Evolutionary conservation across 2,113 vertebrate genomes (phyloP).

Genomic region (Uria lomvia): DNA sequence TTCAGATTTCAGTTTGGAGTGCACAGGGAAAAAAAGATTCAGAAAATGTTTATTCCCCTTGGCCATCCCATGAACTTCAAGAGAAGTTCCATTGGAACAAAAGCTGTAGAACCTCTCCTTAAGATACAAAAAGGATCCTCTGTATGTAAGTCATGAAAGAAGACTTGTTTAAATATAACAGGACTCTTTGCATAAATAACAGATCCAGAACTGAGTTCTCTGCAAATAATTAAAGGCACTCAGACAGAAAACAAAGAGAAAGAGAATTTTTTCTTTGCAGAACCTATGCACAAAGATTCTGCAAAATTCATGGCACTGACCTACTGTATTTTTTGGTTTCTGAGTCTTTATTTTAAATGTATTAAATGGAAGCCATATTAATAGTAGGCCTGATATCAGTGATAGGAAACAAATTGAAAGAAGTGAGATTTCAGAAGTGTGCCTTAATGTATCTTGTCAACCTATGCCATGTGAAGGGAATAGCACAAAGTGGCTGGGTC

Average conservation of each 20-base stretch:
- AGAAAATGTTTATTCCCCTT: not conserved
- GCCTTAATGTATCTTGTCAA: not conserved
- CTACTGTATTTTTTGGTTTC: not conserved
- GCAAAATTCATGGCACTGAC: not conserved
- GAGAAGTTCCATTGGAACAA: not conserved
- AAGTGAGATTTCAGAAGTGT: not conserved
- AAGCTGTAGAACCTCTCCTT: not conserved
- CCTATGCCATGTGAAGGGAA: not conserved
- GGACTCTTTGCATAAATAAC: not conserved
- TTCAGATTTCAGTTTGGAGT: not conserved
- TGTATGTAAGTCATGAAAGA: not conserved
- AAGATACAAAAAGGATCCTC: not conserved
- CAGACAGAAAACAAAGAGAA: not conserved
- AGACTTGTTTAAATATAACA: not conserved
- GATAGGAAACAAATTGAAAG: not conserved
- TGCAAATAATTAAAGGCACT: not conserved
- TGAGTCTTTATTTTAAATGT: not conserved
- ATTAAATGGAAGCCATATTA: not conserved
- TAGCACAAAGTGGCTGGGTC: not conserved
- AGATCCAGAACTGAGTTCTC: not conserved
- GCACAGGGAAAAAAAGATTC: not conserved
- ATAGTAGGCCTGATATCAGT: not conserved
- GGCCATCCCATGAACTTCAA: not conserved
- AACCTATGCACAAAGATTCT: rapidly evolving
- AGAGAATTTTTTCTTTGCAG: not conserved